Evolutionary conservation across 2,888 invertebrate species (phyloP), one percentile per base, ranked within the genome.

Genomic region (Tenthredo mesomela): DNA sequence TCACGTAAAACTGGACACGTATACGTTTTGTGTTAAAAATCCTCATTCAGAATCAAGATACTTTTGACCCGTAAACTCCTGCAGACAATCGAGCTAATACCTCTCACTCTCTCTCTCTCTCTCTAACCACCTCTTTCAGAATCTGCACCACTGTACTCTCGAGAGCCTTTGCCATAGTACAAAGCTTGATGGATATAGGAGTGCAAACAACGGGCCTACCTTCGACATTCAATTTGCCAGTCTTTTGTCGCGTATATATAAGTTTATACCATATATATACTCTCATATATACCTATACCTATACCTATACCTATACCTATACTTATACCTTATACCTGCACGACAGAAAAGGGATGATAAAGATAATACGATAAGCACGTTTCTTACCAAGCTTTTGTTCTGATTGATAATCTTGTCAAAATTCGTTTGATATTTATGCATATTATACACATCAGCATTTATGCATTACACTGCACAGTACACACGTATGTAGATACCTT

Each of bases 141-240:
- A n/a, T 73, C 43, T 43, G 12, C 29, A 54, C 25, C 43, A 25
- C n/a, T 73, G 29, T 50, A 43, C 50, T 73, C 50, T 77, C 33
- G 18, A 47, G 47, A 15, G 1, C 18, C 29, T 50, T 77, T 25
- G 15, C 54, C 33, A 33, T 67, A 80, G 80, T 40, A 61, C 80
- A 61, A 80, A 80, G 77, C 77, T 77, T 54, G 77, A 77, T 77
- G 77, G 47, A 50, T 77, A 77, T 77, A 77, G 80, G 61, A 58
- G 58, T 80, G 80, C 80, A 80, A 80, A 40, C 80, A 80, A 58
- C 58, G 71, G 71, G 37, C 80, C 80, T 61, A 80, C 37, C 80
- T 80, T 80, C 61, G 80, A 80, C 80, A 80, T 80, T 80, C 58
- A 80, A 80, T 80, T 80, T 80, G 40, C 80, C 80, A 80, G 80